Percentiles rank a stretch among this genome's conserved stretches.
Conservation (phyloP, 2,797 vertebrate genomes). For the Diplodus sargus region DNA sequence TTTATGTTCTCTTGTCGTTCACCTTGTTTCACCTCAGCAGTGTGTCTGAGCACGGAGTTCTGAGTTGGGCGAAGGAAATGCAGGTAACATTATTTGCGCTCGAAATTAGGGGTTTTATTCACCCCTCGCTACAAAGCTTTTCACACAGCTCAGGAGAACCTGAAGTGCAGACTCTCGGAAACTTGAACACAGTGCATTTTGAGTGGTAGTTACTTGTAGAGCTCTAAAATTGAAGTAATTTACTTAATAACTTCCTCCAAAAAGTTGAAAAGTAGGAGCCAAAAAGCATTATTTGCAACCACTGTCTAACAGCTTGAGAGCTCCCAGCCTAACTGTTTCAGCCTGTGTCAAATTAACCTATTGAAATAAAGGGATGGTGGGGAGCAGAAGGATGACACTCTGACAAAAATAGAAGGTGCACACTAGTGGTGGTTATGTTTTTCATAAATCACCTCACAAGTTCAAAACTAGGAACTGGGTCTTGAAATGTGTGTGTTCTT, state of each 20-base stretch:
- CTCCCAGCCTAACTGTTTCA: background rate
- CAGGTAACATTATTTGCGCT: background rate
- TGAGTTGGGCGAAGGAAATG: background rate
- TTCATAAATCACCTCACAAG: background rate
- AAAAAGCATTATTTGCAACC: slow-evolving; percentile 22
- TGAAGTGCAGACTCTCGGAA: slow-evolving; percentile 6
- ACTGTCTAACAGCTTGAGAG: slow-evolving; percentile 36
- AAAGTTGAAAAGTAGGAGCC: slow-evolving; percentile 31
- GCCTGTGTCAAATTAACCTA: slow-evolving; percentile 9
- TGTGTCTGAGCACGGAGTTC: background rate
- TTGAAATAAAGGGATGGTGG: slow-evolving; percentile 15
- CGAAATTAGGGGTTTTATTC: slow-evolving; percentile 2
- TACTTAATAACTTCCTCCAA: slow-evolving; percentile 22
- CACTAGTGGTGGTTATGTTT: background rate
- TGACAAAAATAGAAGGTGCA: background rate
- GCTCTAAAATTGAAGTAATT: slow-evolving; percentile 29
- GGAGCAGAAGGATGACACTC: slow-evolving; percentile 3
- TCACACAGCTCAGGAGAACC: background rate
- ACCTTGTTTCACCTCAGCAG: too few species aligned
- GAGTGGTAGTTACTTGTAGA: slow-evolving; percentile 22
- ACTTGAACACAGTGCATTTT: background rate
- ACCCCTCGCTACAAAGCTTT: slow-evolving; percentile 6
- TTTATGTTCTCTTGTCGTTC: background rate
- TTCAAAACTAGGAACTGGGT: background rate
- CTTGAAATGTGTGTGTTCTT: background rate